Base-by-base conservation (phyloP, 2,113 vertebrate species). In the Calidris pygmaea region DNA sequence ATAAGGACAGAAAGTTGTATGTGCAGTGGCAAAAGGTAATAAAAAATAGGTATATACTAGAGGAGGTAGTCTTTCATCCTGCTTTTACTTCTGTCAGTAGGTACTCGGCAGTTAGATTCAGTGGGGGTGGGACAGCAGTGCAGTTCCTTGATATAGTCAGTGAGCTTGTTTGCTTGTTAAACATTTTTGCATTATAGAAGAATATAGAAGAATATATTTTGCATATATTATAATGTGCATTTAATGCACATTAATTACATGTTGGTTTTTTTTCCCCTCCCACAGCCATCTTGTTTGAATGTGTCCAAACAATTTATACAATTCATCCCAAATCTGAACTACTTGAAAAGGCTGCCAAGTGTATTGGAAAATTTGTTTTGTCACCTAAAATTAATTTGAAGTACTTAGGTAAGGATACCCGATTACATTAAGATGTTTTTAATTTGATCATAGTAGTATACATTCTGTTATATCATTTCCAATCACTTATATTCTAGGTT, bases 321-420 rank as follows among this genome's bases (percentile, higher is more conserved):
- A 98, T 99, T 97, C 96, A 99, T 95, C 99, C 99, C 26, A 99
- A 99, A 95, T 97, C 98, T 19, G 98, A 99, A 65, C 98, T 99
- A 88, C 97, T 99, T 98, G 99, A 99, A 97, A 99, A 99, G 90
- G 99, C 99, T 83, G 99, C 99, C 72, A 99, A 99, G 93, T 99
- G 99, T 97, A 99, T 99, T 84, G 99, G 99, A 71, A 99, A 99
- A 97, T 99, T 99, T 98, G 98, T 99, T 95, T 95, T 99, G 67
- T 99, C 99, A 55, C 98, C 98, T 48, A 99, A 99, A 98, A 99
- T 99, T 95, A 99, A 99, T 97, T 98, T 99, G 39, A 99, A 99
- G 90, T 99, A 99, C 96, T 98, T 99, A 67, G 99, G 99, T 99
- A 99, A 98, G 96, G 98, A 86, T 84, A 24, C 24, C 11, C 58